Base-by-base conservation (phyloP, 2,888 invertebrate genomes). In the Agriopis leucophaearia region DNA sequence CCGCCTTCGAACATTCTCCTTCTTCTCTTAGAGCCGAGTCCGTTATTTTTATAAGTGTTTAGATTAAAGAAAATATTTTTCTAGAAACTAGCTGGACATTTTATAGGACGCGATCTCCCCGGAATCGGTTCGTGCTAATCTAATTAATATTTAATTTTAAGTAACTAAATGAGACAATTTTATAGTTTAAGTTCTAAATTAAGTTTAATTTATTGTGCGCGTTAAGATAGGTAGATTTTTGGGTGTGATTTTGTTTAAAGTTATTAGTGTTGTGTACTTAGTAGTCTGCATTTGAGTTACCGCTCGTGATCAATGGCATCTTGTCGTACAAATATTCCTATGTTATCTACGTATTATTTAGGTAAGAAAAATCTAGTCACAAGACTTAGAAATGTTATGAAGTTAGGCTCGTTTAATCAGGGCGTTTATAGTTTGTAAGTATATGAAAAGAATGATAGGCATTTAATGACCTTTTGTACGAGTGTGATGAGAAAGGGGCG, bases 241-340 rank as follows among this genome's bases (percentile, higher is more conserved):
- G 81, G 86, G 91, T 92, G 91, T 92, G 92, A 91, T 92, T 94
- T 88, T 81, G 84, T 93, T 91, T 89, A 83, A 85, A 85, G 81
- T 85, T 88, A 83, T 71, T 84, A 84, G 85, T 88, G 86, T 89
- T 88, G 87, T 91, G 87, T 92, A 90, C 84, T 89, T 88, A 90
- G 85, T 89, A 91, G 90, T 92, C 89, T 92, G 93, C 93, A 94
- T 93, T 94, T 93, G 91, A 93, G 93, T 94, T 94, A 94, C 94
- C 94, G 92, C 90, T 93, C 92, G 93, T 94, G 91, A 93, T 92
- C 89, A 88, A 91, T 92, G 92, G 92, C 93, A 93, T 93, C 93
- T 92, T 90, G 92, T 93, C 94, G 94, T 94, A 94, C 94, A 94
- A 94, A 94, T 94, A 94, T 93, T 93, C 93, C 94, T 94, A 93